Evolutionary conservation across 2,888 invertebrate genomes (phyloP).

Genomic region (Clostera curtula): DNA sequence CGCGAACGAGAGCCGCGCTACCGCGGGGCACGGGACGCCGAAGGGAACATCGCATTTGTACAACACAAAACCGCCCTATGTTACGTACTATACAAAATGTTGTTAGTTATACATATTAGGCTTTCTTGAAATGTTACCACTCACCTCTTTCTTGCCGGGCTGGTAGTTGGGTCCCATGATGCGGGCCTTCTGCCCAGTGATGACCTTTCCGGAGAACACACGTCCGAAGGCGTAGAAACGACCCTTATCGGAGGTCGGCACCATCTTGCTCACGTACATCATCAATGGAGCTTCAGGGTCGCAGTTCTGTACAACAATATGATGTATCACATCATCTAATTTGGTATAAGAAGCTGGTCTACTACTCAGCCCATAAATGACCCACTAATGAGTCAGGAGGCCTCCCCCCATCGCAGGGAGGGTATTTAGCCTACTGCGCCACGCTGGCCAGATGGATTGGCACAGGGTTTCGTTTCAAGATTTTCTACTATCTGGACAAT

Average conservation of each 20-base stretch:
- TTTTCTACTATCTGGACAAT: no score
- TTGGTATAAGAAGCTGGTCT: no score
- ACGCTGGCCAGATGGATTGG: no score
- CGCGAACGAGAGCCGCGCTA: slow-evolving; percentile 25
- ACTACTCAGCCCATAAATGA: no score
- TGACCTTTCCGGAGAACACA: slow-evolving; percentile 97
- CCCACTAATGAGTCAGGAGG: no score
- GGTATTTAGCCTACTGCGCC: no score
- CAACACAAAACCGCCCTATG: no score
- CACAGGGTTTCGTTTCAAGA: no score
- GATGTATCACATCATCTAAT: no score
- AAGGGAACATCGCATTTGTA: slow-evolving; percentile 6
- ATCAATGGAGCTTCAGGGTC: slow-evolving; percentile 98
- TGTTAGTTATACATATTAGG: neutral
- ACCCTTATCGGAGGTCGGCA: slow-evolving; percentile 99
- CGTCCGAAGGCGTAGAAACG: slow-evolving; percentile 99
- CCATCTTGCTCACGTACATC: slow-evolving; percentile 99
- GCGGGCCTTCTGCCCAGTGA: slow-evolving; percentile 94
- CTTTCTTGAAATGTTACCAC: neutral
- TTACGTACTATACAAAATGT: neutral
- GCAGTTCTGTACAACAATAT: slow-evolving; percentile 77
- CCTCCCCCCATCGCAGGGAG: no score
- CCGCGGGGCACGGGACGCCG: slow-evolving; percentile 35
- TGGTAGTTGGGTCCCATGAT: slow-evolving; percentile 99
- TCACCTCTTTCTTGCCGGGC: slow-evolving; percentile 96